Percentiles rank a stretch among this genome's conserved stretches.
phyloP scores from a whole-genome alignment of 2,888 invertebrate species.

The Priocnemis perturbator region DNA sequence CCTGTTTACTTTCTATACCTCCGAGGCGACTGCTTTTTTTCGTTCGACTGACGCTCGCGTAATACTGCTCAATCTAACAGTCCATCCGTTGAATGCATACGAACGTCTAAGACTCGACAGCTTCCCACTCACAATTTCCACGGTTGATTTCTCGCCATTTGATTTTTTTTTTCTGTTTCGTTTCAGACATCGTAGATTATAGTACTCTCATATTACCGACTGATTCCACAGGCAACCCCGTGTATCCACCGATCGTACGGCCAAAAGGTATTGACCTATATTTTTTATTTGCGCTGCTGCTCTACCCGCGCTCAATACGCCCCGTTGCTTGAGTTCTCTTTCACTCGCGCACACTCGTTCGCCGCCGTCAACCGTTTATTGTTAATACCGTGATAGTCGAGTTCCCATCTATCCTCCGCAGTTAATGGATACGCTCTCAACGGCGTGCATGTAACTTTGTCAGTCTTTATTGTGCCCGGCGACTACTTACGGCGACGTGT shows the following conservation, averaged over 20 bases:
- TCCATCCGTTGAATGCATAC: too few relatives aligned
- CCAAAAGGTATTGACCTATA: slow-evolving; percentile 80
- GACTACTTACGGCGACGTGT: too few relatives aligned
- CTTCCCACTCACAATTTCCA: neutral
- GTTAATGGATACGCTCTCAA: too few relatives aligned
- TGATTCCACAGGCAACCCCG: slow-evolving; percentile 84
- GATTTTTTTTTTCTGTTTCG: slow-evolving; percentile 65
- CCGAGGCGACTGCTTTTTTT: neutral
- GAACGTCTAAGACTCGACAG: too few relatives aligned
- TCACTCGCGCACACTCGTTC: neutral
- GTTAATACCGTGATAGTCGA: too few relatives aligned
- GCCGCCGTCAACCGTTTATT: neutral
- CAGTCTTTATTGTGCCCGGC: too few relatives aligned
- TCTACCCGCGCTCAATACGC: neutral
- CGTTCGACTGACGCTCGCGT: too few relatives aligned
- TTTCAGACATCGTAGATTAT: slow-evolving; percentile 86
- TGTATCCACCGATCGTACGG: slow-evolving; percentile 83
- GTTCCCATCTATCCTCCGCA: too few relatives aligned
- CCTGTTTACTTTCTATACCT: neutral
- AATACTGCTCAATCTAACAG: too few relatives aligned
- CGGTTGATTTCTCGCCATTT: slow-evolving; percentile 33
- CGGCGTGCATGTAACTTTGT: too few relatives aligned
- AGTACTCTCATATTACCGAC: slow-evolving; percentile 85
- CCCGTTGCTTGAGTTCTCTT: neutral
- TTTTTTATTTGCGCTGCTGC: slow-evolving; percentile 5